Base-by-base conservation (phyloP, 2,888 invertebrate species). In the Epinotia nisella region DNA sequence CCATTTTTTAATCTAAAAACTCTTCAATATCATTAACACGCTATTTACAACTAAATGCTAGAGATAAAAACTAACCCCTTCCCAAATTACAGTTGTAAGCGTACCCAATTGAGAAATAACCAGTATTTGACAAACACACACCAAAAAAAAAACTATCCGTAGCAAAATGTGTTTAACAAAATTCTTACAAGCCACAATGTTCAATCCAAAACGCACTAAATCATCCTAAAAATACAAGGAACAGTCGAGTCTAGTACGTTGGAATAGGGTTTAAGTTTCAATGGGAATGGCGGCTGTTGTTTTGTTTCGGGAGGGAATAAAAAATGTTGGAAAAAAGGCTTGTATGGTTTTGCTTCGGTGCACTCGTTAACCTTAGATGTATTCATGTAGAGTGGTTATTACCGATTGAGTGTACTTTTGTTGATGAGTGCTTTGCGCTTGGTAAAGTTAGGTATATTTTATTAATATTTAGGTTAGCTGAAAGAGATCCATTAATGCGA, bases 161-260 rank as follows among this genome's bases (percentile, higher is more conserved):
- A 80, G 81, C 76, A 76, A 77, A 80, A 80, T 83, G 79, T 85
- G 85, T 85, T 83, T 82, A 81, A 85, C 85, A 82, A 84, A 83
- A 86, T 87, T 85, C 85, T 82, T 84, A 85, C 83, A 84, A 80
- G 78, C 74, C 70, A 75, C 73, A 69, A 15, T 11, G 41, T 51
- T 11, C 58, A 29, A 5, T 13, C 17, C 59, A 41, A 11, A 60
- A 71, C 21, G 58, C 10, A 53, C 13, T 39, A 67, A 79, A 77
- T 77, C 70, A 68, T 62, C 66, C 41, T 61, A 74, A 69, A 77
- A 79, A 75, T 75, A 75, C 41, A 64, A 51, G 4, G 0, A 0
- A 49, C 56, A 9, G 49, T 62, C 21, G 10, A 15, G 24, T 17
- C 39, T 24, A 49, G 10, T 0, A 9, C 4, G 15, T 13, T n/a